Evolutionary conservation across 2,113 vertebrate species (phyloP), one percentile per base, ranked within the genome.

Genomic region (Crotalus horridus): DNA sequence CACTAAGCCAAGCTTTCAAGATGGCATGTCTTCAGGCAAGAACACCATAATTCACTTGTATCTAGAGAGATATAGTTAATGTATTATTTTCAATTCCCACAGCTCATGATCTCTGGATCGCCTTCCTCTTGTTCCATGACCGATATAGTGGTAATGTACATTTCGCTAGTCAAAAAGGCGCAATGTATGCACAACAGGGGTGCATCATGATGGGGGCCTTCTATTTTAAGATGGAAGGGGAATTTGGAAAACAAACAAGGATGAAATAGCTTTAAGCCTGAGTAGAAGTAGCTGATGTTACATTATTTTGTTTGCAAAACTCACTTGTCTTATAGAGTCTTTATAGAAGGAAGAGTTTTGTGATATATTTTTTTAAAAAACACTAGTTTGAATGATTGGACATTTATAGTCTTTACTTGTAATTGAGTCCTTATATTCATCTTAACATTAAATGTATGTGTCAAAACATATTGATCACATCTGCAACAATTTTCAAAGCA

Each of bases 1-100:
- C 94, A 91, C 89, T 94, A 74, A 93, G 88, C 12, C 55, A 93
- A 90, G 61, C 89, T 93, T 95, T 95, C 93, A 94, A 88, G 90
- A 43, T 92, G 85, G 89, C 54, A 24, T 39, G 33, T 91, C 95
- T 90, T 53, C 81, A 85, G 69, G 61, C 53, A 93, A 94, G 88
- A 92, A 89, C 85, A 88, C 17, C 21, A 89, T 10, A 39, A 93
- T 29, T 43, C 61, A 43, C 89, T 74, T 91, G 1, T 55, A 88
- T 33, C 48, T 43, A 94, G 93, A 93, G 90, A 95, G 59, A 23
- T 33, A n/a, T n/a, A 81, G 85, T 48, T 15, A 46, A 43, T 91
- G 23, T 0, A 1, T 86, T 87, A 69, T 91, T 21, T 2, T 74
- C 56, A 89, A 92, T 0, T 0, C 5, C n/a, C 58, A 86, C 58